Evolutionary conservation across 2,888 invertebrate genomes (phyloP), one percentile per base, ranked within the genome.

Genomic region (Agrilus cyanescens): DNA sequence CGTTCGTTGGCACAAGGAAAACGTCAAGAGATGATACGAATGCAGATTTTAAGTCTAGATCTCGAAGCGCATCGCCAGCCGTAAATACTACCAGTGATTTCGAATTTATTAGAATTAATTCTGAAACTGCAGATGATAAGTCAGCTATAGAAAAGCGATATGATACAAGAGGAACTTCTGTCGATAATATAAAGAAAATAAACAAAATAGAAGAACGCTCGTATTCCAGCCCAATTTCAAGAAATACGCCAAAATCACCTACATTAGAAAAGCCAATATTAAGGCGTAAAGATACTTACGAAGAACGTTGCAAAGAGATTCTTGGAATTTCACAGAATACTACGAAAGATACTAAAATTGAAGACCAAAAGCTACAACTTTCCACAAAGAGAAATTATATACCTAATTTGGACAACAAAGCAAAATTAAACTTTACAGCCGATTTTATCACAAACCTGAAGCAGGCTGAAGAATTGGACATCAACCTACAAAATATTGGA

Each of bases 291-390:
- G 82, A 83, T 62, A 82, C 82, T 2, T 83, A 82, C 49, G 82
- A 82, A 60, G 82, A 82, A 59, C 69, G 82, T 29, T 82, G 82
- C 50, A 71, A 78, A 31, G 75, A 80, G 55, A 82, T 82, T 52
- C 67, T 82, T 32, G 82, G 82, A 3, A 77, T 82, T 68, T 63
- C 70, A 37, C 69, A 71, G 43, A 63, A 65, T 42, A 65, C 64
- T 29, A 64, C 58, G 1, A 51, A 47, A 44, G 38, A 37, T 18
- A 13, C 29, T 32, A 16, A 32, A 37, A 18, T 15, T 32, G 10
- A 13, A 35, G 8, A 42, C 25, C 25, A 35, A 36, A 10, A 33
- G n/a, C n/a, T n/a, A n/a, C n/a, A n/a, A n/a, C n/a, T n/a, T n/a
- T n/a, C n/a, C n/a, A n/a, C n/a, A n/a, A n/a, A n/a, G n/a, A n/a